Conservation (phyloP, 2,888 invertebrate genomes). For the Entomobrya multifasciata region DNA sequence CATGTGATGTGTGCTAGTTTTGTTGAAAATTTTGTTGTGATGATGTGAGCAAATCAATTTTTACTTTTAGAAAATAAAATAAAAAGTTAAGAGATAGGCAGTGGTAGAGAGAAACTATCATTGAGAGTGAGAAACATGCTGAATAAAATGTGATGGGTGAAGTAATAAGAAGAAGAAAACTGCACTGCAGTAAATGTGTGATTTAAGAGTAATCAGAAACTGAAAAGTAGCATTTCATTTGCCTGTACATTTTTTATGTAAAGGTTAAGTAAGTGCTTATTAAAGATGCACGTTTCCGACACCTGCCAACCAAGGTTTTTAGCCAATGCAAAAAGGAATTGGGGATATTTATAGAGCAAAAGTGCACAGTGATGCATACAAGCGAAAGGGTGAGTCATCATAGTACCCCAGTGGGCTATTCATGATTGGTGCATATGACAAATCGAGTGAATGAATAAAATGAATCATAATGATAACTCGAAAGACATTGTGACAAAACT, state of each 20-base stretch:
- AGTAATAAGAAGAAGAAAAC: neutral
- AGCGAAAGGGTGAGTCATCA: conserved; percentile 30
- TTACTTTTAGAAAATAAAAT: neutral
- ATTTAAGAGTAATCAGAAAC: conserved; percentile 26
- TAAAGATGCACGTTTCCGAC: conserved; percentile 41
- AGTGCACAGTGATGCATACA: conserved; percentile 2
- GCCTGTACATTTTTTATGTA: neutral
- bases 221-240: conserved; percentile 6
- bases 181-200: conserved; percentile 15
- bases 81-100: neutral
- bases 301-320: conserved; percentile 20
- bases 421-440: neutral
- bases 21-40: neutral
- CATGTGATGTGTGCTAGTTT: conserved; percentile 20
- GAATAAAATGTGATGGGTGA: conserved; percentile 8
- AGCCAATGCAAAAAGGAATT: conserved; percentile 26
- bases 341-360: conserved; percentile 21
- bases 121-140: no score
- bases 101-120: no score
- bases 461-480: conserved; percentile 3
- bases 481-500: no score
- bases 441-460: conserved; percentile 22
- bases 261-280: conserved; percentile 38
- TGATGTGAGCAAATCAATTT: neutral
- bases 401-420: no score